Evolutionary conservation across 2,888 invertebrate species (phyloP).

Genomic region (Tetheella fluctuosa): DNA sequence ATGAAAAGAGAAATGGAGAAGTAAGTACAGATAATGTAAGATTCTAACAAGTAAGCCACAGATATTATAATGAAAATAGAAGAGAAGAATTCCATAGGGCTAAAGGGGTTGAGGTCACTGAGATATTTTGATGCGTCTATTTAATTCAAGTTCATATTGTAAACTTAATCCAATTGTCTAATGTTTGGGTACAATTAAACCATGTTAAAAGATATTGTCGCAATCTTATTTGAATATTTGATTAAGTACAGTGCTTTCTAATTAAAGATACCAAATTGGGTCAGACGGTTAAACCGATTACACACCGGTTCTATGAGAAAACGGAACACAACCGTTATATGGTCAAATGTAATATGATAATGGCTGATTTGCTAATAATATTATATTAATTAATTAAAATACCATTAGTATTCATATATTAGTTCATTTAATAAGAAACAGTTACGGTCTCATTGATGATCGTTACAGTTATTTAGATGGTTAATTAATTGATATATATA

Average conservation of each 20-base stretch:
- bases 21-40: no score
- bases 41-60: no score
- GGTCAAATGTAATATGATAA: not conserved
- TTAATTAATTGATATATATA: no score
- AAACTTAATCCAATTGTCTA: constrained; percentile 4
- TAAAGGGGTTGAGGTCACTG: no score
- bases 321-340: not conserved
- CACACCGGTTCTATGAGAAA: constrained; percentile 8
- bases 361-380: not conserved
- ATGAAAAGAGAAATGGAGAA: no score
- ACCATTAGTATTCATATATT: not conserved
- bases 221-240: constrained; percentile 64
- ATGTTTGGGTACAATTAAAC: not conserved
- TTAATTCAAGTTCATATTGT: not conserved
- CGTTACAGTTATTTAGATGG: not conserved
- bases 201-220: constrained; percentile 30
- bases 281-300: constrained; percentile 22
- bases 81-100: no score
- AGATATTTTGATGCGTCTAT: no score
- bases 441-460: not conserved
- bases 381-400: not conserved
- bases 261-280: constrained; percentile 54
- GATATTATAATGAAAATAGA: no score
- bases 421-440: not conserved
- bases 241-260: constrained; percentile 59